phyloP scores from a whole-genome alignment of 2,888 invertebrate genomes.

The Chymomyza caudatula region DNA sequence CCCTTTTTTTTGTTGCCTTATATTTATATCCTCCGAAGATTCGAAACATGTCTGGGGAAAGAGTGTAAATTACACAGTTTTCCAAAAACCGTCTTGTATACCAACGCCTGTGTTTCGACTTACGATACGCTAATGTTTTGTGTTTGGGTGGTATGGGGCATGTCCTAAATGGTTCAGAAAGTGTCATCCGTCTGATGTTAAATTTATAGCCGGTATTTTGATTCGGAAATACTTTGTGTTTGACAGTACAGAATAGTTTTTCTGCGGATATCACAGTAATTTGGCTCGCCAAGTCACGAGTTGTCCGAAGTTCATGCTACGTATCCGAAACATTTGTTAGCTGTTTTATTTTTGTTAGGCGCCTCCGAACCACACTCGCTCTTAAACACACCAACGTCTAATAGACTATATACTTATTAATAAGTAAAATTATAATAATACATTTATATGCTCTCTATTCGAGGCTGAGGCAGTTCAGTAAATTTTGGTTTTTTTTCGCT shows the following conservation, averaged over 20 bases:
- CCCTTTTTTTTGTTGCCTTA: no score
- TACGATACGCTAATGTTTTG: no score
- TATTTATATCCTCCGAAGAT: no score
- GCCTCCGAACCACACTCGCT: not conserved
- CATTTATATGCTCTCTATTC: slow-evolving; percentile 33
- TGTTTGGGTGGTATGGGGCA: no score
- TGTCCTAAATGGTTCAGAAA: no score
- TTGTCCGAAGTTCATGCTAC: not conserved
- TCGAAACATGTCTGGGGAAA: no score
- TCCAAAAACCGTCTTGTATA: no score
- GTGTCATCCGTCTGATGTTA: not conserved
- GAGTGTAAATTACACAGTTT: no score
- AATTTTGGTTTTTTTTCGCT: not conserved
- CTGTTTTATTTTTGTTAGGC: not conserved
- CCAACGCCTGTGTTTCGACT: no score
- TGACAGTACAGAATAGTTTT: not conserved
- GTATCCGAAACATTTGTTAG: not conserved
- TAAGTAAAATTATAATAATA: slow-evolving; percentile 59
- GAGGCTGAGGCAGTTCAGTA: slow-evolving; percentile 8
- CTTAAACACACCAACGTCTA: slow-evolving; percentile 13
- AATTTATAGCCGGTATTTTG: not conserved
- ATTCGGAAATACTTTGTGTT: not conserved
- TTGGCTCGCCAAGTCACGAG: not conserved
- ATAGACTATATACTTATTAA: slow-evolving; percentile 62
- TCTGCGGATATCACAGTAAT: not conserved